These are phyloP conservation scores for Pitangus sulphuratus DNA, from an alignment of 2,797 vertebrate species.

Conservation along the genomic window DNA sequence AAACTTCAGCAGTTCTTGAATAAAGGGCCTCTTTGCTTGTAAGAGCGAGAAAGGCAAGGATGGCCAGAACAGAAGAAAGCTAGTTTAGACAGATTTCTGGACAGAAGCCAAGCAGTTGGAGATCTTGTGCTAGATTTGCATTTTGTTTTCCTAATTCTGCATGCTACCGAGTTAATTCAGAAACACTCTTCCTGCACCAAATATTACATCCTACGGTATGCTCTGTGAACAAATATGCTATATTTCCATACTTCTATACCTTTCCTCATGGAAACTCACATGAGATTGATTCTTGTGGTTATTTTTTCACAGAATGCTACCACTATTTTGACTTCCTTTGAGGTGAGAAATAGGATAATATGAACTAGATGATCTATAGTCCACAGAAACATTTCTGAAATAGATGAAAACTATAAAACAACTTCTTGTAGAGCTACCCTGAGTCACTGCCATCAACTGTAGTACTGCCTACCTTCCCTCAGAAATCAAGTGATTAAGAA, in stretches of 20 bases:
- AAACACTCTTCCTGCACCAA: background rate
- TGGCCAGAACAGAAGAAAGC: background rate
- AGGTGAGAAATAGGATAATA: background rate
- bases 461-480: background rate
- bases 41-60: background rate
- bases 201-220: background rate
- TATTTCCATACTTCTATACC: background rate
- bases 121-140: background rate
- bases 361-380: background rate
- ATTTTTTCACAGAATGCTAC: background rate
- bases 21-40: background rate
- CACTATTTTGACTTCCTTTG: background rate
- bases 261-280: background rate
- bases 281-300: background rate
- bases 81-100: background rate
- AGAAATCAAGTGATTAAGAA: background rate
- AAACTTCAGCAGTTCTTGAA: background rate
- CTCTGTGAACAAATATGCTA: background rate
- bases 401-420: slow-evolving; percentile 9
- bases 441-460: background rate
- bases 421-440: background rate
- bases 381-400: background rate
- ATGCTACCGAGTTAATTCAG: background rate
- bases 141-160: slow-evolving; percentile 7
- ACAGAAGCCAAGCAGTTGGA: background rate